Base-by-base conservation (phyloP, 2,113 vertebrate genomes). In the Cottus gobio region DNA sequence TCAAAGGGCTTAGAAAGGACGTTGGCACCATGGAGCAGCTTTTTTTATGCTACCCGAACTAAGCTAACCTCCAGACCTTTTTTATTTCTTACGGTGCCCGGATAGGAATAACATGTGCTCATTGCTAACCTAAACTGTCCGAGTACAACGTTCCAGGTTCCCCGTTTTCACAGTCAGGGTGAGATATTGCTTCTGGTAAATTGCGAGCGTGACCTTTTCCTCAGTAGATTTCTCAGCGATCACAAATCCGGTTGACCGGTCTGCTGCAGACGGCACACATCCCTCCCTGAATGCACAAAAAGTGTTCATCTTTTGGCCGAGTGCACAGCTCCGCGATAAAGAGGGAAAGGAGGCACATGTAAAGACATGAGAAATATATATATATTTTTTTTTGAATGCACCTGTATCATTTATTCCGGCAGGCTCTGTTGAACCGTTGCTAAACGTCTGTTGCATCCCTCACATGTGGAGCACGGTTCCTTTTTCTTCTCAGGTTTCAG, bases 1-100 rank as follows among this genome's bases (percentile, higher is more conserved):
- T 84, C 57, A 75, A 79, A 77, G 71, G n/a, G 78, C 60, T 82
- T 78, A 63, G 79, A 80, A 61, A 75, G 46, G 26, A 69, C 67
- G 48, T 7, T 75, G 79, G 75, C 86, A 73, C 62, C 34, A 36
- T 31, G 58, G 3, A 57, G 39, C 6, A 56, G 31, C 64, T 79
- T 68, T 3, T 71, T 48, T 54, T 61, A 86, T 77, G 34, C 37
- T 18, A 37, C 15, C 30, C 22, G 1, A 39, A 70, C 16, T 11
- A 13, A 67, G 13, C 24, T 26, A 48, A 39, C 63, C 48, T 48
- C 22, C 36, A 39, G 20, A 76, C 7, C 16, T 7, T 30, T 7
- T 30, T 8, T 34, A 60, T 28, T 69, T 15, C 18, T 7, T 68
- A 46, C 22, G 50, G 16, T 39, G 46, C 36, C 30, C 28, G 30